phyloP scores from a whole-genome alignment of 2,888 invertebrate species.

The Epirrita christyi region DNA sequence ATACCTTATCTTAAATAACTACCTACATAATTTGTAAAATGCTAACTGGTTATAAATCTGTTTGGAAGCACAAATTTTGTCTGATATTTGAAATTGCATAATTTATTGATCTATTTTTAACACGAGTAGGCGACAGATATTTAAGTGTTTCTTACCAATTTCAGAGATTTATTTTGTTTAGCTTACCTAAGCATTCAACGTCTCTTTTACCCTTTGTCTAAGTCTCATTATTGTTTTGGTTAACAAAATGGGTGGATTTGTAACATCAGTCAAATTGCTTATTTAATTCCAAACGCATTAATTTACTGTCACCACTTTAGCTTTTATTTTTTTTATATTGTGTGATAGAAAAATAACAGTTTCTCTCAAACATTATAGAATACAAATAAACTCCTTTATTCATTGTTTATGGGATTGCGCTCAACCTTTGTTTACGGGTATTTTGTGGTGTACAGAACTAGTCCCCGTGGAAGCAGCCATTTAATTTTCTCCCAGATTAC shows the following conservation, averaged over 20 bases:
- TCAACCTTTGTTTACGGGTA: constrained; percentile 14
- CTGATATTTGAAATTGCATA: constrained; percentile 21
- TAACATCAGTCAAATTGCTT: not conserved
- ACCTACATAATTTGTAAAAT: constrained; percentile 20
- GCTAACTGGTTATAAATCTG: constrained; percentile 34
- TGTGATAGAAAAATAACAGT: too few species aligned
- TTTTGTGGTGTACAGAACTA: constrained; percentile 28
- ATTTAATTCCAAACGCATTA: not conserved
- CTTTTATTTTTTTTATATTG: too few species aligned
- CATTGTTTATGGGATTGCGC: too few species aligned
- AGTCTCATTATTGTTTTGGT: not conserved
- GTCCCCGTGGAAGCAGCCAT: constrained; percentile 34
- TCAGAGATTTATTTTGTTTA: constrained; percentile 5
- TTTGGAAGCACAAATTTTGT: constrained; percentile 13
- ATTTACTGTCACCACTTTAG: too few species aligned
- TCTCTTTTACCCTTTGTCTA: not conserved
- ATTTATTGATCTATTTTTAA: constrained; percentile 38
- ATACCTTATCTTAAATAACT: constrained; percentile 4
- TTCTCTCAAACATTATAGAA: too few species aligned
- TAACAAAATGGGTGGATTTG: not conserved
- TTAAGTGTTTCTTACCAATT: constrained; percentile 7
- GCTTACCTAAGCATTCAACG: not conserved
- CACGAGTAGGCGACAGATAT: constrained; percentile 25
- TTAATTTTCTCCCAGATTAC: constrained; percentile 42
- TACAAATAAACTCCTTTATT: too few species aligned